Evolutionary conservation across 2,797 vertebrate species (phyloP).

Genomic region (Pseudochirops cupreus): DNA sequence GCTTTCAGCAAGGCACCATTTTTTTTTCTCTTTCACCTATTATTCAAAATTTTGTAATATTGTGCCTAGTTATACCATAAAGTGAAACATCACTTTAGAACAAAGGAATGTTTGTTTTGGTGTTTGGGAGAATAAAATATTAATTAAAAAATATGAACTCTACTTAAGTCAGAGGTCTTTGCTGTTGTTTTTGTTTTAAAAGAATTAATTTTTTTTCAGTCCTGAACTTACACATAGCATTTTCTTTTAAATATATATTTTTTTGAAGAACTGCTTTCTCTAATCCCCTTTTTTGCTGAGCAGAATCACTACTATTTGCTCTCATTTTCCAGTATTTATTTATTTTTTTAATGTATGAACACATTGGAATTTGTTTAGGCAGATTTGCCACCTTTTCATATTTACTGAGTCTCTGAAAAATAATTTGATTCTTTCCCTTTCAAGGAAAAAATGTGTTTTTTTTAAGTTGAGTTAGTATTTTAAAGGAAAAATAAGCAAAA

Average conservation of each 20-base stretch:
- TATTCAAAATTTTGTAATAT: background rate
- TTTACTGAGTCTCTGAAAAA: constrained; percentile 65
- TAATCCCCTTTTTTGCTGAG: constrained; percentile 9
- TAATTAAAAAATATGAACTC: constrained; percentile 6
- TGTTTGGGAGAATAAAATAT: background rate
- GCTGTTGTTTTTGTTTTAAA: background rate
- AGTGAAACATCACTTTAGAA: background rate
- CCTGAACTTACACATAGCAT: constrained; percentile 16
- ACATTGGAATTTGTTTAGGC: constrained; percentile 74
- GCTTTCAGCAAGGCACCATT: background rate
- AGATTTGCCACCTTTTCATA: constrained; percentile 59
- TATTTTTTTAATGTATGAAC: constrained; percentile 54
- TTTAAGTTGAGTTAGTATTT: constrained; percentile 57
- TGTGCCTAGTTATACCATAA: background rate
- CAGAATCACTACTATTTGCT: constrained; percentile 63
- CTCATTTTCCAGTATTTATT: constrained; percentile 69
- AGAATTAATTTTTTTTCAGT: background rate
- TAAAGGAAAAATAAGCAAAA: constrained; percentile 38
- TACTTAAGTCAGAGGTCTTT: constrained; percentile 18
- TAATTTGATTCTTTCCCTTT: constrained; percentile 67
- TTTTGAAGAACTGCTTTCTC: constrained; percentile 44
- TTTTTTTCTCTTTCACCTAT: background rate
- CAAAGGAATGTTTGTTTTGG: background rate
- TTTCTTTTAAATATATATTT: constrained; percentile 34
- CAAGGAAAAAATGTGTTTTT: constrained; percentile 38